A percentile compares a stretch with the other conserved stretches of the same genome.
Evolutionary conservation across 2,888 invertebrate species (phyloP).

Genomic region (Melanotus villosus): DNA sequence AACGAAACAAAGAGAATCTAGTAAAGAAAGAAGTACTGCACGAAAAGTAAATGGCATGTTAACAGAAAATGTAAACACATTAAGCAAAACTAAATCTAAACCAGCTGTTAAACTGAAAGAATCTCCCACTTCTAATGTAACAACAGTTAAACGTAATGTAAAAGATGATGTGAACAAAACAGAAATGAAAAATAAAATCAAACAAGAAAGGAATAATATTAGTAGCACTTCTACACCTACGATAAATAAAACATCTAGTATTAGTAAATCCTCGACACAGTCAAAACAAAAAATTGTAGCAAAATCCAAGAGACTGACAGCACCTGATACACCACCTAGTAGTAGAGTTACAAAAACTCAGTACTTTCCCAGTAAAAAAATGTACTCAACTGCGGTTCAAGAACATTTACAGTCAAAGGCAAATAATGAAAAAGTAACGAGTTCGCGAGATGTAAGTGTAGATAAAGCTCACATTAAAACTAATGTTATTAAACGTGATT

Average conservation of each 20-base stretch:
- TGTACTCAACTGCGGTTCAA: constrained; percentile 60
- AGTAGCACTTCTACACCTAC: not conserved
- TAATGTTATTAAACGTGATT: not conserved
- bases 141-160: not conserved
- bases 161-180: constrained; percentile 1
- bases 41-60: not conserved
- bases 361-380: constrained; percentile 64
- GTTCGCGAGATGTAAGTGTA: too few species aligned
- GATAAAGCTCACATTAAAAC: not conserved
- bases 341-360: constrained; percentile 61
- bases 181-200: not conserved
- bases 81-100: not conserved
- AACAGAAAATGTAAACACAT: not conserved
- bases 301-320: constrained; percentile 20
- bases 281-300: not conserved
- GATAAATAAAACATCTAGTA: not conserved
- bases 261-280: not conserved
- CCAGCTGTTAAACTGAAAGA: constrained; percentile 1
- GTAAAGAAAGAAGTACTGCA: constrained; percentile 20
- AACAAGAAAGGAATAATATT: constrained; percentile 9
- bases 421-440: not conserved
- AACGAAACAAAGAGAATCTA: constrained; percentile 18
- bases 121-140: not conserved
- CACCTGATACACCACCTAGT: constrained; percentile 53
- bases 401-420: constrained; percentile 48